phyloP scores from a whole-genome alignment of 2,888 invertebrate genomes.

The Eupithecia abbreviata region DNA sequence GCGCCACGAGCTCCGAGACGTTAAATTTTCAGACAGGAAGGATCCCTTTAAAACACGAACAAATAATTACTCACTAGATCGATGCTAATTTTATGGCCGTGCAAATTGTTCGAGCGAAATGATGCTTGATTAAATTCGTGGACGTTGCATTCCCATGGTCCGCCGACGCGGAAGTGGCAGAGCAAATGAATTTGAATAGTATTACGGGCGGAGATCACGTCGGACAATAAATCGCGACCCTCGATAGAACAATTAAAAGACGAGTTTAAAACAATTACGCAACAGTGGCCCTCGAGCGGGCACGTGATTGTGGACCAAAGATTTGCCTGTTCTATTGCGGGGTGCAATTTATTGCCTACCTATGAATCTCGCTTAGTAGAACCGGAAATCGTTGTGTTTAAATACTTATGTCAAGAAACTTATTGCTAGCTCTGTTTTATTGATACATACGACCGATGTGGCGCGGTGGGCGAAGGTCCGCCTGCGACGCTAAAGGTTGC shows the following conservation, averaged over 20 bases:
- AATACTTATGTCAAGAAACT: not conserved
- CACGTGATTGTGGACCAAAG: conserved; percentile 69
- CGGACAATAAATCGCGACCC: conserved; percentile 77
- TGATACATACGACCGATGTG: too few relatives aligned
- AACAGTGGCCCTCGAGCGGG: conserved; percentile 73
- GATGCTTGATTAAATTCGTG: conserved; percentile 75
- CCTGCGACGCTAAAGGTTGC: too few relatives aligned
- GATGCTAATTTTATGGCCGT: conserved; percentile 62
- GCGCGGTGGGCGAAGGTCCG: too few relatives aligned
- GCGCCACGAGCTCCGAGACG: not conserved
- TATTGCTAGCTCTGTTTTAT: not conserved
- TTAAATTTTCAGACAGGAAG: not conserved
- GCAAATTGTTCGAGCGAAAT: conserved; percentile 61
- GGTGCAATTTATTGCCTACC: conserved; percentile 29
- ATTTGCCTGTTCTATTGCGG: conserved; percentile 36
- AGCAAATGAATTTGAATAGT: conserved; percentile 77
- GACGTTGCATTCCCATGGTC: conserved; percentile 74
- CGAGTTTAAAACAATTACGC: conserved; percentile 84
- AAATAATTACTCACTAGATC: conserved; percentile 39
- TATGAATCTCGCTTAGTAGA: conserved; percentile 16
- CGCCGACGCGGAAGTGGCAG: conserved; percentile 77
- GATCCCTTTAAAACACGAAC: conserved; percentile 16
- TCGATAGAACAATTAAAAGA: conserved; percentile 84
- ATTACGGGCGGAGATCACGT: conserved; percentile 78
- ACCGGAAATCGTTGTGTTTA: not conserved